Conservation (phyloP, 2,888 invertebrate species). For the Syrista parreyssii region DNA sequence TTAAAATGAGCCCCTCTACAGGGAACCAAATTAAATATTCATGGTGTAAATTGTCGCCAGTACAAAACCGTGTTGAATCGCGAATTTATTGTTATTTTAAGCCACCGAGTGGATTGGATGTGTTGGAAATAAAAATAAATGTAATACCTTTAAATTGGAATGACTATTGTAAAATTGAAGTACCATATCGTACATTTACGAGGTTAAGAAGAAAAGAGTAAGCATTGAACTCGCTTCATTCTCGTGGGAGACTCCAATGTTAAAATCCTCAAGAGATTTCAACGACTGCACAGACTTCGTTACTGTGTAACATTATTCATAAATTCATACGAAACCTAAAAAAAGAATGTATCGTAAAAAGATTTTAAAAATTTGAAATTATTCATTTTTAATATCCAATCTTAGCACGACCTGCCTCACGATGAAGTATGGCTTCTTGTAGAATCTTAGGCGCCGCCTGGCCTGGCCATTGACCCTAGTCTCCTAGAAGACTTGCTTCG, state of each 20-base stretch:
- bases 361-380: constrained; percentile 10
- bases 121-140: not conserved
- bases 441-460: constrained; percentile 63
- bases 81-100: not conserved
- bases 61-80: not conserved
- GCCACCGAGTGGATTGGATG: not conserved
- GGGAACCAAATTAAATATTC: not conserved
- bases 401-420: constrained; percentile 62
- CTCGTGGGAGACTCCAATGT: not conserved
- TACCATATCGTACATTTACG: not conserved
- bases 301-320: not conserved
- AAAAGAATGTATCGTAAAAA: not conserved
- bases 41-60: not conserved
- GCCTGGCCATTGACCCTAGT: constrained; percentile 62
- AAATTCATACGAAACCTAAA: not conserved
- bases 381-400: constrained; percentile 25
- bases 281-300: not conserved
- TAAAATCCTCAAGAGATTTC: not conserved
- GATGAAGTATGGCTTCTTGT: constrained; percentile 33
- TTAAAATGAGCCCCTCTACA: not conserved
- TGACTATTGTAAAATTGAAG: not conserved
- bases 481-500: not conserved
- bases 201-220: not conserved
- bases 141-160: not conserved
- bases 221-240: not conserved